phyloP scores from a whole-genome alignment of 2,888 invertebrate species.

The Cephus nigrinus region DNA sequence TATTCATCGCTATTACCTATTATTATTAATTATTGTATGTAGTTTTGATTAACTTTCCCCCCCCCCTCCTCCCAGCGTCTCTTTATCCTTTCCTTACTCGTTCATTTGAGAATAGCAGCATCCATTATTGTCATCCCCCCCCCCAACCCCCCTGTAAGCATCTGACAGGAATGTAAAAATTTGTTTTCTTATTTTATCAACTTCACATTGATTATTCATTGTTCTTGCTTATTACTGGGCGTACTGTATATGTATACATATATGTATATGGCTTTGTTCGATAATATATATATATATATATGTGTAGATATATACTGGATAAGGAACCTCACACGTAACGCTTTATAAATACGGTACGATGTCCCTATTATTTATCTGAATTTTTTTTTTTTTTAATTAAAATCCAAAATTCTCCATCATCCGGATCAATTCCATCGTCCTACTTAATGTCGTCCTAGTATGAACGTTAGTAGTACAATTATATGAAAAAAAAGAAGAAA shows the following conservation, averaged over 20 bases:
- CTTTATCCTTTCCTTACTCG: no score
- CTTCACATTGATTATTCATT: slow-evolving; percentile 47
- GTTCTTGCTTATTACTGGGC: slow-evolving; percentile 58
- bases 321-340: slow-evolving; percentile 21
- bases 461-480: slow-evolving; percentile 46
- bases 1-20: slow-evolving; percentile 24
- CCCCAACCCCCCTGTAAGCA: no score
- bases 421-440: slow-evolving; percentile 32
- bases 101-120: no score
- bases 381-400: slow-evolving; percentile 23
- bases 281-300: slow-evolving; percentile 28
- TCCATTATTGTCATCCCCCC: no score
- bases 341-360: slow-evolving; percentile 52
- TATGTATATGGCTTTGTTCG: slow-evolving; percentile 22
- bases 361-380: slow-evolving; percentile 22
- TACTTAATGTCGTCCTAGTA: slow-evolving; percentile 38
- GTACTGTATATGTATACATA: slow-evolving; percentile 46
- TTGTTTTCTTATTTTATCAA: slow-evolving; percentile 39
- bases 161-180: slow-evolving; percentile 36
- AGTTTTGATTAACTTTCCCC: slow-evolving; percentile 13
- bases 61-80: background rate
- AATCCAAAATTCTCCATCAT: slow-evolving; percentile 24
- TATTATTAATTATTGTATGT: slow-evolving; percentile 24
- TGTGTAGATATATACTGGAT: slow-evolving; percentile 27
- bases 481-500: slow-evolving; percentile 16